A percentile compares a stretch with the other conserved stretches of the same genome.
Evolutionary conservation across 92 coral and sea anemone species (phyloP).

Genomic region (Meandrina meandrites): DNA sequence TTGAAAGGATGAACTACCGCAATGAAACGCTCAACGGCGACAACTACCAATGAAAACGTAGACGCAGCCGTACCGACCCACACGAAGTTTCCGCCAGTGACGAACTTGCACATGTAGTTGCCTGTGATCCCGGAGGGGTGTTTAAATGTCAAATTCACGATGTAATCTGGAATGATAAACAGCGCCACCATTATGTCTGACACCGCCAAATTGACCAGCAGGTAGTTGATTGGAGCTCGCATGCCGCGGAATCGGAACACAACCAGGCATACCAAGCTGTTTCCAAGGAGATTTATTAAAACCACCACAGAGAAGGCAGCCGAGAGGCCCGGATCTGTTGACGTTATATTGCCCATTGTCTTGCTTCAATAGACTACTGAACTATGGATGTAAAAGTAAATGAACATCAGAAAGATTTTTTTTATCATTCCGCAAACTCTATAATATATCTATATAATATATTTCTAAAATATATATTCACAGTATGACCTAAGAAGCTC

Average conservation of each 20-base stretch:
- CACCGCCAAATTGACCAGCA: conserved; percentile 55
- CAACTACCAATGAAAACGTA: conserved; percentile 14
- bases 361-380: neutral
- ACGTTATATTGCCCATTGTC: neutral
- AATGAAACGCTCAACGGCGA: conserved; percentile 53
- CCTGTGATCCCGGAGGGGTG: conserved; percentile 54
- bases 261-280: conserved; percentile 47
- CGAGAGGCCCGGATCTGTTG: conserved; percentile 10
- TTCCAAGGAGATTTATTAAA: conserved; percentile 49
- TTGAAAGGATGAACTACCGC: conserved; percentile 43
- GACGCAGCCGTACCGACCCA: conserved; percentile 48
- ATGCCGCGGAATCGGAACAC: conserved; percentile 48
- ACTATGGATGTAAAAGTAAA: neutral
- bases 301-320: conserved; percentile 9
- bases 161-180: conserved; percentile 18
- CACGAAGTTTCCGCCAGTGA: conserved; percentile 50
- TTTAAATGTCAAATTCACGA: conserved; percentile 29
- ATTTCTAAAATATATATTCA: no score
- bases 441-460: no score
- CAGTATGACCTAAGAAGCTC: no score
- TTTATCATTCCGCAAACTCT: no score
- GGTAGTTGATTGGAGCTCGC: conserved; percentile 54
- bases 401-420: neutral
- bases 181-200: conserved; percentile 56
- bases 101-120: conserved; percentile 26